These are phyloP conservation scores for Apamea epomidion DNA, from an alignment of 2,888 invertebrate species.

Conservation along the genomic window DNA sequence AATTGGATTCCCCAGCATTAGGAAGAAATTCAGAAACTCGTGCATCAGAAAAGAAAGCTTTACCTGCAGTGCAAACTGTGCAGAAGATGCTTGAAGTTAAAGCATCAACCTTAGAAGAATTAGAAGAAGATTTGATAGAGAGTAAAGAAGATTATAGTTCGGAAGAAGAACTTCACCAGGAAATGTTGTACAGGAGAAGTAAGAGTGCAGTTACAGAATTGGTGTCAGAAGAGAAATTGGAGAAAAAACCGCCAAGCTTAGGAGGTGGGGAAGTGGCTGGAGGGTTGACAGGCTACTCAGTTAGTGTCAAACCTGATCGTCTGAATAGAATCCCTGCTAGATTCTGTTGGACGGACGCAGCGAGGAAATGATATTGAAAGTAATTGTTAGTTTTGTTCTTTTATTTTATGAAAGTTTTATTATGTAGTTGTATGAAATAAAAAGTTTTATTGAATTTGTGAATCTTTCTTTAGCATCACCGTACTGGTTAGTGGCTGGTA, in stretches of 20 bases:
- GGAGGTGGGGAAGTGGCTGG: conserved; percentile 75
- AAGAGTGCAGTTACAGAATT: conserved; percentile 62
- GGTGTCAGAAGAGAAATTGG: conserved; percentile 50
- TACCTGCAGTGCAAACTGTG: conserved; percentile 37
- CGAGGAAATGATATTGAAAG: conserved; percentile 62
- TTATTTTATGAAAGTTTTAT: conserved; percentile 42
- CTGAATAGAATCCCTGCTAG: conserved; percentile 79
- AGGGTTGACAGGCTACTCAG: conserved; percentile 53
- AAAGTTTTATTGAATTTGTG: conserved; percentile 49
- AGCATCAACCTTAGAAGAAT: conserved; percentile 79
- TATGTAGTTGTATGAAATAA: conserved; percentile 57
- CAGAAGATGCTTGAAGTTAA: conserved; percentile 53
- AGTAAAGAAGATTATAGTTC: conserved; percentile 73
- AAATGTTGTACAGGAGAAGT: conserved; percentile 67
- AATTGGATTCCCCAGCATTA: conserved; percentile 66
- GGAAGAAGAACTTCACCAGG: conserved; percentile 77
- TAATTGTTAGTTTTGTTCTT: conserved; percentile 41
- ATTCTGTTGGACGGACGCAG: conserved; percentile 86
- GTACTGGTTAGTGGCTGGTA: conserved; percentile 42
- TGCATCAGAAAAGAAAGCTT: conserved; percentile 11
- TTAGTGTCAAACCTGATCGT: conserved; percentile 74
- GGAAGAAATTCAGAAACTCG: conserved; percentile 20
- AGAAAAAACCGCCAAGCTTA: conserved; percentile 57
- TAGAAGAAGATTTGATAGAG: conserved; percentile 77
- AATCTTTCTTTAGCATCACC: conserved; percentile 26